Base-by-base conservation (phyloP, 2,888 invertebrate species). In the Scaeva pyrastri region DNA sequence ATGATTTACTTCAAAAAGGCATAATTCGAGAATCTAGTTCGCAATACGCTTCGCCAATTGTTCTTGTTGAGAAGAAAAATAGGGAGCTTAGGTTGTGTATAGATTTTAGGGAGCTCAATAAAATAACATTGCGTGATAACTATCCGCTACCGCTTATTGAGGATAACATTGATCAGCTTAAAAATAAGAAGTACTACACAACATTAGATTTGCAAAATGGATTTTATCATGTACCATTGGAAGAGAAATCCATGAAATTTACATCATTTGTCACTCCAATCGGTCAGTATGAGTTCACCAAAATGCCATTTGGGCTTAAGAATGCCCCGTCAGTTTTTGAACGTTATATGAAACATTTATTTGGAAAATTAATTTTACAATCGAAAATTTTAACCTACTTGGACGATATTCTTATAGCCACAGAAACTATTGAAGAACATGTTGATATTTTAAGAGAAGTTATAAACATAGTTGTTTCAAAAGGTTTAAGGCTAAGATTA, bases 231-330 rank as follows among this genome's bases (percentile, higher is more conserved):
- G n/a, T n/a, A n/a, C n/a, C n/a, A n/a, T n/a, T n/a, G n/a, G n/a
- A n/a, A n/a, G n/a, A n/a, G n/a, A n/a, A n/a, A n/a, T n/a, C n/a
- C n/a, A n/a, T n/a, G 10, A n/a, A 55, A 6, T 88, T 68, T 43
- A 88, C 87, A 1, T 64, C 74, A 16, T 75, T 55, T 41, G 56
- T 19, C 23, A 81, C 58, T 6, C 52, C 39, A 8, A 55, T 71
- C 14, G 62, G 50, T 2, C 48, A 71, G 23, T 70, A 43, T 12
- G 71, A 64, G 39, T 71, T 64, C 23, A n/a, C 26, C 19, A 52
- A 45, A 52, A 83, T 88, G 88, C 88, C 88, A 10, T 88, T 88
- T 74, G 88, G 85, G 1, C 58, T 85, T 11, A 76, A 70, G 14
- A 88, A 86, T 31, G 79, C 81, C 2, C 85, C 2, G 2, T 39